Evolutionary conservation across 2,797 vertebrate species (phyloP).

Genomic region (Channallabes apus): DNA sequence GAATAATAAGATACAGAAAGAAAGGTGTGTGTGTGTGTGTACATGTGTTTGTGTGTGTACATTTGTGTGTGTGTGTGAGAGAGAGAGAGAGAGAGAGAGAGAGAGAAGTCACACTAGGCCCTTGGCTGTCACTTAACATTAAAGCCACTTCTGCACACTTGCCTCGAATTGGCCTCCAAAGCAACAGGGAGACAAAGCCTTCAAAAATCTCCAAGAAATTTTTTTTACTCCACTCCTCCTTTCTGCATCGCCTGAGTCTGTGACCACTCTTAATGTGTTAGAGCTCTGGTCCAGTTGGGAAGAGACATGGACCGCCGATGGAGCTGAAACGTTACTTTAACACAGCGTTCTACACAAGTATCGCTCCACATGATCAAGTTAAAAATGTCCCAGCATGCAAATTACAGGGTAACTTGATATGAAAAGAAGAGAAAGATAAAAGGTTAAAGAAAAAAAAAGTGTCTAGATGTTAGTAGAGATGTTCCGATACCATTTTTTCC

Average conservation of each 20-base stretch:
- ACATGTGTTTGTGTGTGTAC: neutral
- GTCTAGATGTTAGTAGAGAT: no score
- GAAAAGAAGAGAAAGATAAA: no score
- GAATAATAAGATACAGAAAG: neutral
- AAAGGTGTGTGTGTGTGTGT: neutral
- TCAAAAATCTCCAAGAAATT: neutral
- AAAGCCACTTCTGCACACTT: conserved; percentile 31
- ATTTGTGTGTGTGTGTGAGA: no score
- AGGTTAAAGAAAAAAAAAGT: no score
- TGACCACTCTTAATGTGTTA: neutral
- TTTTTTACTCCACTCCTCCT: neutral
- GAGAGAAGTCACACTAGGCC: conserved; percentile 12
- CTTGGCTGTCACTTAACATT: conserved; percentile 36
- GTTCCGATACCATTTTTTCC: no score
- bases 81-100: neutral
- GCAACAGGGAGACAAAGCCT: conserved; percentile 26
- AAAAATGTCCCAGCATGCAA: no score
- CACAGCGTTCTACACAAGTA: no score
- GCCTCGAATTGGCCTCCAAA: conserved; percentile 6
- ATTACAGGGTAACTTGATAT: no score
- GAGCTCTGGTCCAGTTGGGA: neutral
- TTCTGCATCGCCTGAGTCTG: neutral
- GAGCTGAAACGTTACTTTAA: no score
- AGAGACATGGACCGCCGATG: neutral
- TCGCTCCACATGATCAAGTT: no score